Evolutionary conservation across 2,888 invertebrate species (phyloP), one percentile per base, ranked within the genome.

Genomic region (Elmis aenea): DNA sequence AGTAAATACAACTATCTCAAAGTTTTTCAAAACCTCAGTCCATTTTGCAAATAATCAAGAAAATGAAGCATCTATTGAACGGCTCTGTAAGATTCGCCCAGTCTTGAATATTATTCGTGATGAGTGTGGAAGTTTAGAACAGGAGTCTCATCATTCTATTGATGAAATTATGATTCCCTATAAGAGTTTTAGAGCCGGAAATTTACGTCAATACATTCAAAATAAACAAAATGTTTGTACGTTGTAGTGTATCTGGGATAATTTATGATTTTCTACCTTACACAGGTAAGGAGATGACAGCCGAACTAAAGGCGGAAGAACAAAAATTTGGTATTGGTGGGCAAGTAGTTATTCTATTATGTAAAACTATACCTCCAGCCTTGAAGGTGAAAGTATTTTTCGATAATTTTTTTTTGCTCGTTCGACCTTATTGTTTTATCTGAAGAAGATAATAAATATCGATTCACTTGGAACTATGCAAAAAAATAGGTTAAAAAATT

Each of bases 131-230:
- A 20, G 10, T 15, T 12, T 29, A 9, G 29, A 29, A 28, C 15
- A 15, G n/a, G 16, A 16, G 22, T 9, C 20, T 5, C 2, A 18
- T 10, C 21, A 21, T 18, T 16, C 2, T 10, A 10, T 16, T 16
- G 28, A 28, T 15, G 16, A 28, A 28, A 28, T 16, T 9, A 29
- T 29, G 29, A 15, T 29, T 9, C 29, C 29, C 8, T 29, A 20
- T 20, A 29, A 21, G 13, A 13, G 21, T 16, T 21, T 22, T 8
- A 8, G 29, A 13, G 29, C 29, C 16, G 28, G 28, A 16, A 28
- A 10, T n/a, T 13, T 10, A 16, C 16, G 29, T 6, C 29, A 29
- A n/a, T 29, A 29, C 13, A n/a, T 30, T 24, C 11, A 24, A 24
- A 24, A 9, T 20, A n/a, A n/a, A 23, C 14, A 31, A 31, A 5